Base-by-base conservation (phyloP, 2,113 vertebrate genomes). In the Macquaria ambigua region DNA sequence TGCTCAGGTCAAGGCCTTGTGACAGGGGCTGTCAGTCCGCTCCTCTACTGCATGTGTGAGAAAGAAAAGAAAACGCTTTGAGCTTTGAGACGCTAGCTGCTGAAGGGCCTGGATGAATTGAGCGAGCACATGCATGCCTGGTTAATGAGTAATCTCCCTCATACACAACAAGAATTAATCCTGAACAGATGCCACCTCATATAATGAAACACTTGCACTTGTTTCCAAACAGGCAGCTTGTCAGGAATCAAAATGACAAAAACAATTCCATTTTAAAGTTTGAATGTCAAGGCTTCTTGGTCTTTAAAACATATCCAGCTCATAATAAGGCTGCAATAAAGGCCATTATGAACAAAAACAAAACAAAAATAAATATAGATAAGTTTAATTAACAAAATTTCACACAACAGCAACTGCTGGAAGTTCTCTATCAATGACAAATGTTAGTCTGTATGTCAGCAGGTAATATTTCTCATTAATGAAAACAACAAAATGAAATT, bases 1-100 rank as follows among this genome's bases (percentile, higher is more conserved):
- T 25, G 52, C 84, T 90, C 78, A 79, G 93, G 94, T 94, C 92
- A 93, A 62, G 83, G 89, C 86, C 87, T 71, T 80, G 83, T 89
- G 93, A 91, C 92, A 88, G 77, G 37, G 41, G 74, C 89, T 93
- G 92, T 93, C 93, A 92, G 64, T 89, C 80, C 4, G 20, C 59
- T 84, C 25, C 61, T 31, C 70, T 16, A 20, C 67, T 53, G 48
- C 78, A 71, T 18, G 55, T 39, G 55, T 53, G 69, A 20, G 59
- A 52, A 63, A 25, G 39, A 52, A 55, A 72, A 69, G 23, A 77
- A 28, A 85, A 81, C 46, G 5, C 52, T 58, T 39, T 62, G n/a
- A 70, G 28, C n/a, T 62, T 28, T 50, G 18, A 53, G 58, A 68
- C 3, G 5, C 6, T 3, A 55, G 62, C 70, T 39, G 46, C 66